Evolutionary conservation across 2,888 invertebrate species (phyloP), one percentile per base, ranked within the genome.

Genomic region (Paralinhomoeus sp.): DNA sequence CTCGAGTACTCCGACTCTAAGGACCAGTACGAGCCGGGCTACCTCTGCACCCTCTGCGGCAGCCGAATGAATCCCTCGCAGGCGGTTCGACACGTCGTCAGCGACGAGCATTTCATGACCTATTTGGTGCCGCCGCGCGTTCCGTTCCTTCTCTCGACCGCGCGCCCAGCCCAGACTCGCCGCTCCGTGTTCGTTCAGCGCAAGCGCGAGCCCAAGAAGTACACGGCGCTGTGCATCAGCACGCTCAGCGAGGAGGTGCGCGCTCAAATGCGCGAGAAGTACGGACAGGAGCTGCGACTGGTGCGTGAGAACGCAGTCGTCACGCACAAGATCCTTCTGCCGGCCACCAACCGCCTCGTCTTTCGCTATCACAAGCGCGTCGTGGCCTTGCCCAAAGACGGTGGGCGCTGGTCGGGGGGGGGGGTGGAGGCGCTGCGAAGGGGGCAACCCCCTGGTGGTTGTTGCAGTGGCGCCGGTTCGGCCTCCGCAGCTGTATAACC

Each of bases 1-100:
- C 43, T 46, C 18, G 48, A 48, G 38, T 48, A 48, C 36, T 20
- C 33, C 2, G 48, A 48, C 39, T 41, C 43, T 2, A 22, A 27
- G 20, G 41, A 37, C 7, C 36, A 34, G 27, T 48, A 45, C 37
- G 43, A 48, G 40, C 45, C 48, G n/a, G 48, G 48, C 24, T 48
- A 48, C 38, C 37, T 48, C 20, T 48, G 48, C 27, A 40, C 39
- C n/a, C 15, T 48, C 1, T 48, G 48, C 41, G 43, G 43, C 39
- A 18, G 33, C 1, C 40, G 44, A 12, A n/a, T 48, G 36, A 46
- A 43, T 20, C 41, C 48, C 18, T n/a, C 31, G 13, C 48, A 48
- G 27, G 35, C 47, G 3, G 40, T 48, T 2, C 24, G 23, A 15
- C 48, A 48, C 24, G 40, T 37, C 18, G 24, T 41, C 20, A 18